Base-by-base conservation (phyloP, 2,888 invertebrate genomes). In the Trachelus tabidus region DNA sequence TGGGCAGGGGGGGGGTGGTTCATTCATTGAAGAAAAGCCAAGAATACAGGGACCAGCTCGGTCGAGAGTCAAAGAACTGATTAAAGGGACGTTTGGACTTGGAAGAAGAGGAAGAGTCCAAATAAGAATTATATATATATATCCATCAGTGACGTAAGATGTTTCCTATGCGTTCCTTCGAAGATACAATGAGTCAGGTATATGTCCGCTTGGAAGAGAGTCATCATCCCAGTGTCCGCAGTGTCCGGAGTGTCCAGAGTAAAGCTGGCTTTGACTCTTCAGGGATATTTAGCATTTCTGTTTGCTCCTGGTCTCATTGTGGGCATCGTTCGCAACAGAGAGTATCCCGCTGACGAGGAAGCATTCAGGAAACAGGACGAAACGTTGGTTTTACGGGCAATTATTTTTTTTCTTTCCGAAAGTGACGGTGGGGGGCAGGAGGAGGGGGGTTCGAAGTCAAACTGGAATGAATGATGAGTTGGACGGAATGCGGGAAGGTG, bases 241-340 rank as follows among this genome's bases (percentile, higher is more conserved):
- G 35, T 35, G 35, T 3, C 35, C 35, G 3, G 12, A 35, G 11
- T 11, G 35, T 83, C 75, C 74, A 71, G 68, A 78, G 34, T 76
- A 30, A 69, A 69, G 11, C 40, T 40, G 15, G 15, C 4, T 15
- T 40, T 40, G 15, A 40, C 40, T 40, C 40, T 40, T 40, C 15
- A 69, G 83, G 82, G 83, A 84, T 85, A 81, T 86, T 82, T 79
- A 76, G 77, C 79, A 80, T 81, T 77, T 30, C 82, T 81, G 84
- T 82, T 84, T 77, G 75, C 73, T 77, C 75, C 79, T 82, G 85
- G 84, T 80, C 84, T 85, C 85, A 88, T 90, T 90, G 89, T 90
- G 85, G 81, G 84, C 81, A 76, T 80, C 83, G 85, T 85, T 90
- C 87, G 88, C 88, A 89, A 90, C 88, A 87, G 86, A 83, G 82